Conservation (phyloP, 2,113 vertebrate species). For the Oxygymnocypris stewartii region DNA sequence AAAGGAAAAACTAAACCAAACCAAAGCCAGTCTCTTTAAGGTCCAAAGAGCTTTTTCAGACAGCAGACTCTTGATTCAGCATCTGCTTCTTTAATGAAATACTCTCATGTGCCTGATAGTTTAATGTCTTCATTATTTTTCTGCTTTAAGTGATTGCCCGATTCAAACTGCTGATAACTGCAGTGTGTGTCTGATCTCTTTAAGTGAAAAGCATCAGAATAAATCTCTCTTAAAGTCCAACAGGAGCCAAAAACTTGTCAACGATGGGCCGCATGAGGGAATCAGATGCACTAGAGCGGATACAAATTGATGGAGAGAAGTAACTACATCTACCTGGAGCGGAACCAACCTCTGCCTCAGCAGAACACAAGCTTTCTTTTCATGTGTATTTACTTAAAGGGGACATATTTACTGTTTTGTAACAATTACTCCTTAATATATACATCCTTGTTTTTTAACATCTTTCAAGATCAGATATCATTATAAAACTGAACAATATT, state of each 20-base stretch:
- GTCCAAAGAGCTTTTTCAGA: not conserved
- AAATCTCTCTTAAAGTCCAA: constrained; percentile 71
- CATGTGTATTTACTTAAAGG: not conserved
- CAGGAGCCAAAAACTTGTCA: constrained; percentile 68
- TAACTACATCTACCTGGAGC: constrained; percentile 15
- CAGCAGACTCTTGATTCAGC: constrained; percentile 70
- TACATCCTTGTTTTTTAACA: not conserved
- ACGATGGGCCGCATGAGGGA: constrained; percentile 63
- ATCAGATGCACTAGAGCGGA: constrained; percentile 58
- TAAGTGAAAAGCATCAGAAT: constrained; percentile 75
- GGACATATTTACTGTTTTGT: not conserved
- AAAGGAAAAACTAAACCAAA: not conserved
- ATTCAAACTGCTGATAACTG: constrained; percentile 80
- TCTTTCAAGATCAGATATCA: not conserved
- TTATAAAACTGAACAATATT: not conserved
- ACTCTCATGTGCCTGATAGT: constrained; percentile 68
- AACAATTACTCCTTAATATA: not conserved
- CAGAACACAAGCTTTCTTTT: not conserved
- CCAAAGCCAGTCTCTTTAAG: not conserved
- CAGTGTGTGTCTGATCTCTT: constrained; percentile 73
- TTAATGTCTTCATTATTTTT: constrained; percentile 75
- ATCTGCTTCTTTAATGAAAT: constrained; percentile 75
- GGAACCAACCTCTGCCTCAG: constrained; percentile 16
- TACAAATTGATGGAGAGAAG: constrained; percentile 46
- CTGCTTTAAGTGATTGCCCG: constrained; percentile 78